phyloP scores from a whole-genome alignment of 2,797 vertebrate genomes.

The Lacerta bilineata region DNA sequence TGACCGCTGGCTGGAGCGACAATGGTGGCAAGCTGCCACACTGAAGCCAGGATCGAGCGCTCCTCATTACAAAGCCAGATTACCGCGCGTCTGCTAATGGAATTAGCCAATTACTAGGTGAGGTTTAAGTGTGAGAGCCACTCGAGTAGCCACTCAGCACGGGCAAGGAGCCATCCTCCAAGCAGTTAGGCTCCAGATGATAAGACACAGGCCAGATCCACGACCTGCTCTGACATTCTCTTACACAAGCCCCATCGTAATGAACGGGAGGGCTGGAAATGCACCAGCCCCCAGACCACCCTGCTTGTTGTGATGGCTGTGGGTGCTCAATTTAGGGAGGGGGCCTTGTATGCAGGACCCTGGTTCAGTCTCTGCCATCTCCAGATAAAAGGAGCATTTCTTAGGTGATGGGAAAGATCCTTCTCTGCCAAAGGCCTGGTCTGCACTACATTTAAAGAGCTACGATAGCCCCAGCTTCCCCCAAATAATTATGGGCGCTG shows the following conservation, averaged over 20 bases:
- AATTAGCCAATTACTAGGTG: constrained; percentile 33
- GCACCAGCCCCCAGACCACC: not conserved
- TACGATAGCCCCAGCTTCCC: too few species aligned
- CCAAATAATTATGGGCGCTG: too few species aligned
- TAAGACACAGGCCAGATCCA: not conserved
- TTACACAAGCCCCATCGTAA: not conserved
- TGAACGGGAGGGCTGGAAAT: not conserved
- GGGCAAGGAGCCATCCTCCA: not conserved
- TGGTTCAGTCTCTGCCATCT: not conserved
- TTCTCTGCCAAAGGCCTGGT: not conserved
- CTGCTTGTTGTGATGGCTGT: not conserved
- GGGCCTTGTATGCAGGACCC: not conserved
- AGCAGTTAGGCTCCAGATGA: accelerated
- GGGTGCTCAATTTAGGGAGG: not conserved
- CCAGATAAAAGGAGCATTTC: not conserved
- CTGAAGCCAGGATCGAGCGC: not conserved
- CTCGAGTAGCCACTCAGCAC: not conserved
- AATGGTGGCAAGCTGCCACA: not conserved
- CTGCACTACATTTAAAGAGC: too few species aligned
- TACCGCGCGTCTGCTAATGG: not conserved
- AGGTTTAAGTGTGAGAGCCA: not conserved
- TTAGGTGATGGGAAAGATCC: not conserved
- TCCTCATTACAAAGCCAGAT: not conserved
- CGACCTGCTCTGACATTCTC: not conserved
- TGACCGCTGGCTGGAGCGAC: not conserved